Conservation (phyloP, 2,797 vertebrate genomes). For the Lacerta viridis region DNA sequence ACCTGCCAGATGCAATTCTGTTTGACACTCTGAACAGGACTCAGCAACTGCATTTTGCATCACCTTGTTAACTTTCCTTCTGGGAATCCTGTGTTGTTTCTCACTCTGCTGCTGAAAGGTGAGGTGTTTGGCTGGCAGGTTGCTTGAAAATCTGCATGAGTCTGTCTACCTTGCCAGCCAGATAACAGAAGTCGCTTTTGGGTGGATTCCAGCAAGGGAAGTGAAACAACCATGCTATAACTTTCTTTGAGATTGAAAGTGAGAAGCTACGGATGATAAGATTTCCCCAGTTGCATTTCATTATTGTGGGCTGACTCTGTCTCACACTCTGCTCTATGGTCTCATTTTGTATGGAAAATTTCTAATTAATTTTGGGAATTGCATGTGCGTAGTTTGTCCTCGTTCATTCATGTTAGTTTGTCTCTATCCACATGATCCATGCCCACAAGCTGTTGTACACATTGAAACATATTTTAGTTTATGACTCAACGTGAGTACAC, state of each 20-base stretch:
- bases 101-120: neutral
- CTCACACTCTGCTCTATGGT: neutral
- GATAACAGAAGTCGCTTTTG: neutral
- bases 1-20: neutral
- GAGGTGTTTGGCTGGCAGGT: neutral
- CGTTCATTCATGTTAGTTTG: neutral
- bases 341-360: neutral
- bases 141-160: neutral
- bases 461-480: neutral
- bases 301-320: neutral
- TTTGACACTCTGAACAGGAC: neutral
- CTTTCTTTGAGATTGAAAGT: neutral
- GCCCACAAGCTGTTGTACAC: neutral
- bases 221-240: neutral
- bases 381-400: neutral
- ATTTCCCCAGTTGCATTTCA: neutral
- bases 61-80: neutral
- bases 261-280: too few relatives aligned
- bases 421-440: neutral
- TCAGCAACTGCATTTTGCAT: neutral
- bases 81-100: neutral
- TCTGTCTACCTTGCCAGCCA: neutral
- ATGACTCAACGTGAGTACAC: neutral
- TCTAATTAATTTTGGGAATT: neutral
- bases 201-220: neutral